Conservation (phyloP, 2,797 vertebrate species). For the Odontamblyopus rebecca region DNA sequence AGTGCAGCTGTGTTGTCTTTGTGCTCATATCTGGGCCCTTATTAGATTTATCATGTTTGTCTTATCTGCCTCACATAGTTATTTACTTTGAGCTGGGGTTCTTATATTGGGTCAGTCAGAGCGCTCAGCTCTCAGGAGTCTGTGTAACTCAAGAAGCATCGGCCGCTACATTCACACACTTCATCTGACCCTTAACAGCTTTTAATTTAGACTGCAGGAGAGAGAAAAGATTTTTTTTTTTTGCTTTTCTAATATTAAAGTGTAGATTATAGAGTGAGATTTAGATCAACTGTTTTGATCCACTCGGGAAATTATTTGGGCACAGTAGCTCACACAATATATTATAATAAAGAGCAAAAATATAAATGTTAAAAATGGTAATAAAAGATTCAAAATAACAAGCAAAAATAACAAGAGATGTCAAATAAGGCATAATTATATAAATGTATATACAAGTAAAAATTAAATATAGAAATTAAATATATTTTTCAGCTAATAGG, state of each 20-base stretch:
- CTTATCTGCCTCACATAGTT: slow-evolving; percentile 67
- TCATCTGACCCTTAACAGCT: slow-evolving; percentile 38
- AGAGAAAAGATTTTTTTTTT: slow-evolving; percentile 17
- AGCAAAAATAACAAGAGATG: too few species aligned
- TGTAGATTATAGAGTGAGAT: neutral
- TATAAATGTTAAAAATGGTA: too few species aligned
- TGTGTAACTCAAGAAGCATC: slow-evolving; percentile 66
- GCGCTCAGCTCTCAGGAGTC: slow-evolving; percentile 53
- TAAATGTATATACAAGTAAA: too few species aligned
- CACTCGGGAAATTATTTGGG: too few species aligned
- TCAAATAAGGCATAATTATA: too few species aligned
- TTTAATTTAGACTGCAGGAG: slow-evolving; percentile 35
- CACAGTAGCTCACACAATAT: too few species aligned
- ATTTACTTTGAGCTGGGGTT: slow-evolving; percentile 70
- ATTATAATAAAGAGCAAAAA: too few species aligned
- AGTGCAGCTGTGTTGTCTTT: slow-evolving; percentile 75
- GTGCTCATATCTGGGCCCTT: slow-evolving; percentile 61
- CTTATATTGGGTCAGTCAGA: slow-evolving; percentile 62
- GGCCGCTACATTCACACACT: slow-evolving; percentile 49
- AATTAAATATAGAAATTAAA: too few species aligned
- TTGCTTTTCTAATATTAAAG: neutral
- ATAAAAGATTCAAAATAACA: too few species aligned
- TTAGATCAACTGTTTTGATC: too few species aligned
- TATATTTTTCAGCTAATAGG: too few species aligned
- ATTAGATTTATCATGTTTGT: slow-evolving; percentile 77